Evolutionary conservation across 2,888 invertebrate genomes (phyloP).

Genomic region (Sphinx pinastri): DNA sequence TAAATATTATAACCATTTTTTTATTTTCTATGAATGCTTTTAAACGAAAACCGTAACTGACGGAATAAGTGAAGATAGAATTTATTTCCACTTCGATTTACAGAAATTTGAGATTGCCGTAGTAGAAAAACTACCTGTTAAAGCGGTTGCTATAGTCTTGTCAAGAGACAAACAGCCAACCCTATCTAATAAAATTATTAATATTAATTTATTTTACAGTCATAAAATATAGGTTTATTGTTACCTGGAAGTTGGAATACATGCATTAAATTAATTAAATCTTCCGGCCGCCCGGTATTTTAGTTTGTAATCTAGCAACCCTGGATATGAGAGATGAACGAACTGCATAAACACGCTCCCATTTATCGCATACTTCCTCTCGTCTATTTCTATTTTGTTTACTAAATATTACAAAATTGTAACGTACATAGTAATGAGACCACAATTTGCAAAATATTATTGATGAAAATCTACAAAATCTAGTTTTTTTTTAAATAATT

Average conservation of each 20-base stretch:
- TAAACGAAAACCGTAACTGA: too few relatives aligned
- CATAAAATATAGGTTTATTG: too few relatives aligned
- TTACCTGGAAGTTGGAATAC: too few relatives aligned
- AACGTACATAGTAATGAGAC: slow-evolving; percentile 1
- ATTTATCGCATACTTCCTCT: slow-evolving; percentile 27
- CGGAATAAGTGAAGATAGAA: too few relatives aligned
- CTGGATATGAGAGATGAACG: slow-evolving; percentile 17
- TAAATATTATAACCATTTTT: not conserved
- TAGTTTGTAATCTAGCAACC: not conserved
- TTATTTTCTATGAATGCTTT: not conserved
- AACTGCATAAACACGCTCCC: slow-evolving; percentile 19
- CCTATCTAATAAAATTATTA: too few relatives aligned
- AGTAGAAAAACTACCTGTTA: too few relatives aligned
- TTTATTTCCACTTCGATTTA: too few relatives aligned
- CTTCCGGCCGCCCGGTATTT: not conserved
- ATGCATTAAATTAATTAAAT: too few relatives aligned
- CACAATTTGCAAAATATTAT: slow-evolving; percentile 6
- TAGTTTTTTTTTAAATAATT: not conserved
- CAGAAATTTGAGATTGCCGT: too few relatives aligned
- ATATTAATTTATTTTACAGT: too few relatives aligned
- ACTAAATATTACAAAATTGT: slow-evolving; percentile 15
- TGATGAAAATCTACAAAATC: not conserved
- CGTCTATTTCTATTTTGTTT: slow-evolving; percentile 26
- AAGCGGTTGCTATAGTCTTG: too few relatives aligned
- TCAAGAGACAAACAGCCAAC: too few relatives aligned